Evolutionary conservation across 1,140 invertebrate genomes (phyloP), one percentile per base, ranked within the genome.

Genomic region (Geopemphigus sp.): DNA sequence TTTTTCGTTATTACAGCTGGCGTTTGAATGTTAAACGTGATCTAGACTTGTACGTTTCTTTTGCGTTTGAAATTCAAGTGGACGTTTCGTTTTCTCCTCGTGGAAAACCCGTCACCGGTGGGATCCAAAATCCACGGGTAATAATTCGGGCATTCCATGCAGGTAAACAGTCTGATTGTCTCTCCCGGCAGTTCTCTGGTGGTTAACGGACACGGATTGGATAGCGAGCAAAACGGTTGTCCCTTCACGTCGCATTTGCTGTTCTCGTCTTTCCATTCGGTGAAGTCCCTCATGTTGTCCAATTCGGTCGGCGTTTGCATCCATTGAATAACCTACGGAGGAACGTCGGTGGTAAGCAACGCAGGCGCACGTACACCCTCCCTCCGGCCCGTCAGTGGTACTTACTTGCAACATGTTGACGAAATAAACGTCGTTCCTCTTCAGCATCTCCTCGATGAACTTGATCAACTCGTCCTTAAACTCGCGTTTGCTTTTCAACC

Each of bases 291-390:
- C 56, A 97, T 88, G 19, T 90, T 91, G 15, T 93, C 91, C 64
- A 96, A 83, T 85, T 97, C 94, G 5, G 94, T 96, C 56, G 96
- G 96, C 82, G 93, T 94, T 87, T 97, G 95, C 94, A 98, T 97
- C 96, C 96, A 98, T 87, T 97, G 95, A 83, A 98, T 94, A 12
- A 97, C 95, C 88, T 92, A n/a, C n/a, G n/a, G n/a, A n/a, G n/a
- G n/a, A n/a, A n/a, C n/a, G n/a, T n/a, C n/a, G n/a, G n/a, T n/a
- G n/a, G n/a, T n/a, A n/a, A n/a, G n/a, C n/a, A n/a, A n/a, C n/a
- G n/a, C n/a, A n/a, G n/a, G n/a, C n/a, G n/a, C n/a, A n/a, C n/a
- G n/a, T n/a, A n/a, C n/a, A n/a, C n/a, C n/a, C n/a, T n/a, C n/a
- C n/a, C n/a, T n/a, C n/a, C n/a, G 8, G 8, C 32, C 8, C 32